Evolutionary conservation across 2,797 vertebrate species (phyloP).

Genomic region (Platyrinchus mystaceus): DNA sequence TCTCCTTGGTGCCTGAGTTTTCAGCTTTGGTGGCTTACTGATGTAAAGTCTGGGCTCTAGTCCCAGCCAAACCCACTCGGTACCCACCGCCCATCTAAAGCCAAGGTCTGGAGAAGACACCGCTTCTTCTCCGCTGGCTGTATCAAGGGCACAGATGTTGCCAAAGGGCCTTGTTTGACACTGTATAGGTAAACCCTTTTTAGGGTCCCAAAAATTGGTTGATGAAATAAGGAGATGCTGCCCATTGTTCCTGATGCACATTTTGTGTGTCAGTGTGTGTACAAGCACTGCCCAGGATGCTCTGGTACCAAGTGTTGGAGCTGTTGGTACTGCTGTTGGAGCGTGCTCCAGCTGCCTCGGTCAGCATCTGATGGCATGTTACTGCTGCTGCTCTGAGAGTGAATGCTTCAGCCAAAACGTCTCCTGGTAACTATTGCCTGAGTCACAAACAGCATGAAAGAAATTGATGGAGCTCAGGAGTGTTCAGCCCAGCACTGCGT

Average conservation of each 20-base stretch:
- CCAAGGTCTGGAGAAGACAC: background rate
- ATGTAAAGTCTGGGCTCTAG: background rate
- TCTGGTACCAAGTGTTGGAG: background rate
- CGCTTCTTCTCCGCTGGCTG: background rate
- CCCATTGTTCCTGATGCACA: background rate
- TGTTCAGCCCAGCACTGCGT: fast-evolving
- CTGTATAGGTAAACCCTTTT: background rate
- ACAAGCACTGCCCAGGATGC: background rate
- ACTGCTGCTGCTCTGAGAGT: background rate
- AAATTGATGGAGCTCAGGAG: background rate
- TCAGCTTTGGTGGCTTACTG: background rate
- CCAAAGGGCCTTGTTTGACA: background rate
- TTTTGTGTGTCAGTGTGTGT: background rate
- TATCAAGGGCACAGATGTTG: background rate
- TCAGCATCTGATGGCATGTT: background rate
- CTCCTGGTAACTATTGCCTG: background rate
- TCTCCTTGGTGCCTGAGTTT: background rate
- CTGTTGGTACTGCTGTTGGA: background rate
- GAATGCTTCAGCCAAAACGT: background rate
- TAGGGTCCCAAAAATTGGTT: background rate
- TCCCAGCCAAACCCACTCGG: background rate
- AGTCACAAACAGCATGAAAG: fast-evolving
- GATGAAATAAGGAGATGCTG: background rate
- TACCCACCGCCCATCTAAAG: fast-evolving
- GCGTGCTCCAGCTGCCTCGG: background rate